These are phyloP conservation scores for Sinohyriopsis cumingii DNA, from an alignment of 2,888 invertebrate species.

Conservation along the genomic window DNA sequence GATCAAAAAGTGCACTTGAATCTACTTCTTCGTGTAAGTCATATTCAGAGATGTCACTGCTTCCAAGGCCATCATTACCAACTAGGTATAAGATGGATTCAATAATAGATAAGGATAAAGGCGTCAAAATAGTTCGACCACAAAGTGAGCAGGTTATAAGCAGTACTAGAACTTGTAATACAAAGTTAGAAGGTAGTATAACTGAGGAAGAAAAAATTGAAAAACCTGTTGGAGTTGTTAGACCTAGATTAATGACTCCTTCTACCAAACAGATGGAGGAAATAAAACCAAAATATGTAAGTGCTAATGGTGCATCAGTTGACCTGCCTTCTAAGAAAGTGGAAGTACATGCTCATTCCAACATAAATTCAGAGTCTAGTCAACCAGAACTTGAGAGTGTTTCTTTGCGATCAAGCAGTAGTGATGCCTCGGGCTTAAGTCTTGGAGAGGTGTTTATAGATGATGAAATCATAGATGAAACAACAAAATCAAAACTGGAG, in stretches of 20 bases:
- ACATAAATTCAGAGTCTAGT: slow-evolving; percentile 18
- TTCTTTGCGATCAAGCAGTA: slow-evolving; percentile 32
- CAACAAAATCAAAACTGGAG: slow-evolving; percentile 20
- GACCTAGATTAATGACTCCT: slow-evolving; percentile 1
- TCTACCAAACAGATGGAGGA: not conserved
- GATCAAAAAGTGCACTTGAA: slow-evolving; percentile 63
- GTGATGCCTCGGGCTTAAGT: slow-evolving; percentile 49
- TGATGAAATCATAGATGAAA: slow-evolving; percentile 7
- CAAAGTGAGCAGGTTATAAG: slow-evolving; percentile 43
- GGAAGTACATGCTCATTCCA: slow-evolving; percentile 8
- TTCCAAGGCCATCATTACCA: slow-evolving; percentile 31
- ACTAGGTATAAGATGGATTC: slow-evolving; percentile 34
- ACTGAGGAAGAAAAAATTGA: not conserved
- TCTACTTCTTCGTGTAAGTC: slow-evolving; percentile 33
- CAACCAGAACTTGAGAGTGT: slow-evolving; percentile 24
- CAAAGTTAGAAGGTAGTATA: not conserved
- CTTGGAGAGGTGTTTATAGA: slow-evolving; percentile 41
- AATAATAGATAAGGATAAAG: slow-evolving; percentile 39
- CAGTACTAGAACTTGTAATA: slow-evolving; percentile 18
- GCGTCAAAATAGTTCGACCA: slow-evolving; percentile 38
- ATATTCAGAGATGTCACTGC: slow-evolving; percentile 21
- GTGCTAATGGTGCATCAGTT: slow-evolving; percentile 1
- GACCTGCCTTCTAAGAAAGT: slow-evolving; percentile 8
- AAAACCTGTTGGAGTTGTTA: slow-evolving; percentile 6
- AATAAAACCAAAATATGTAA: not conserved